Evolutionary conservation across 2,113 vertebrate species (phyloP).

Genomic region (Eonycteris spelaea): DNA sequence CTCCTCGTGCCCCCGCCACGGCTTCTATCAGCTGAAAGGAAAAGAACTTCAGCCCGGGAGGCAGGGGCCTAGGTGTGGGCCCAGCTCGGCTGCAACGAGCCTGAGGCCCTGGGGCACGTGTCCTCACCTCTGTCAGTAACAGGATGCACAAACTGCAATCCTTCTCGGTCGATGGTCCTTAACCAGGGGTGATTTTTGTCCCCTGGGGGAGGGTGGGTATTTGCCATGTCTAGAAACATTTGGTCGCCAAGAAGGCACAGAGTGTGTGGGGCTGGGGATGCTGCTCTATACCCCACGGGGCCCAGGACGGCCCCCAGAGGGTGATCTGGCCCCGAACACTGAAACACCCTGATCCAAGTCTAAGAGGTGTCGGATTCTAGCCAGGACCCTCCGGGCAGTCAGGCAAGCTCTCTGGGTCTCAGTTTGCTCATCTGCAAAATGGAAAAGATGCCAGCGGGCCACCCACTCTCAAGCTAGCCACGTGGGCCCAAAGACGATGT

Average conservation of each 20-base stretch:
- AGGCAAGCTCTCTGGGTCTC: not conserved
- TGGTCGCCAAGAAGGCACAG: not conserved
- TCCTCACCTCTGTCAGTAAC: not conserved
- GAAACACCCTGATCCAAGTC: not conserved
- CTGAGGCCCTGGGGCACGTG: not conserved
- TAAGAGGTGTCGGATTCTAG: not conserved
- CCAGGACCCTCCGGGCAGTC: not conserved
- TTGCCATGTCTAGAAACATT: not conserved
- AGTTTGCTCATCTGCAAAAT: not conserved
- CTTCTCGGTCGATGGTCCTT: not conserved
- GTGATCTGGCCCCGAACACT: rapidly evolving
- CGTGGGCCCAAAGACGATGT: not conserved
- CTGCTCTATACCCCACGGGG: not conserved
- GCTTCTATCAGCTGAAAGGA: not conserved
- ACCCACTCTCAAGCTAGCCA: not conserved
- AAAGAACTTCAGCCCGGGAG: not conserved
- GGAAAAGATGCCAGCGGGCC: not conserved
- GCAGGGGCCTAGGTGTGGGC: not conserved
- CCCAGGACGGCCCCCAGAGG: not conserved
- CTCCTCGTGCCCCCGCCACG: not conserved
- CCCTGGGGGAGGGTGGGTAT: rapidly evolving
- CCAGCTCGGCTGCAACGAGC: not conserved
- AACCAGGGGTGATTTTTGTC: not conserved
- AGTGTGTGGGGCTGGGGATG: not conserved
- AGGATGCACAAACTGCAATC: not conserved